Evolutionary conservation across 2,797 vertebrate genomes (phyloP), one percentile per base, ranked within the genome.

Genomic region (Pristis pectinata): DNA sequence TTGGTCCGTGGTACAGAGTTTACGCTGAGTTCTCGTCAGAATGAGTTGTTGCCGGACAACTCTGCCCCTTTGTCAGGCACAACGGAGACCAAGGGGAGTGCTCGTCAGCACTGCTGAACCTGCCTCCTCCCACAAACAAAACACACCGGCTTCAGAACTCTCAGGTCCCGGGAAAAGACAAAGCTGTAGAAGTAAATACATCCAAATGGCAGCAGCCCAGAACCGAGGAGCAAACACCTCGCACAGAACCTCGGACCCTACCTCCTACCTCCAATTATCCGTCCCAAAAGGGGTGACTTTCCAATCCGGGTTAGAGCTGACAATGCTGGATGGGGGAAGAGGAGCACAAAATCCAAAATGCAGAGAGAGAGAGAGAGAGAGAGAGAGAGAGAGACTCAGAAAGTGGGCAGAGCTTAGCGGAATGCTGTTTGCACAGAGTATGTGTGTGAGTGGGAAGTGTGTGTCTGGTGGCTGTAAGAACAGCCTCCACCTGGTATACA

Each of bases 401-500:
- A 76, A n/a, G 0, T 79, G 76, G 30, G 76, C 30, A 19, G 76
- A n/a, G n/a, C n/a, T n/a, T n/a, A n/a, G n/a, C n/a, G n/a, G 91
- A 70, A 11, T 87, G 27, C 53, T 15, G 56, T 87, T 87, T 30
- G 27, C 56, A 59, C 30, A 87, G 83, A n/a, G 27, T 13, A 15
- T 59, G 7, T 87, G 53, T 27, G 30, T 87, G 83, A 59, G 83
- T 87, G 83, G 83, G 83, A n/a, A n/a, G 83, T 59, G 30, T 59
- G 13, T 17, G 56, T 59, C 53, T 34, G 49, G 17, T 87, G 83
- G 59, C 96, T 96, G 96, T 96, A 96, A 96, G 96, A 96, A 94
- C 96, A 96, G 96, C 96, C 95, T 96, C 96, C 96, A 96, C 96
- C 44, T 95, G 96, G 95, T 95, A 94, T 96, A 96, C 96, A 96